A percentile compares a stretch with the other conserved stretches of the same genome.
These are phyloP conservation scores for Lacerta bilineata DNA, from an alignment of 2,797 vertebrate genomes.

Conservation along the genomic window DNA sequence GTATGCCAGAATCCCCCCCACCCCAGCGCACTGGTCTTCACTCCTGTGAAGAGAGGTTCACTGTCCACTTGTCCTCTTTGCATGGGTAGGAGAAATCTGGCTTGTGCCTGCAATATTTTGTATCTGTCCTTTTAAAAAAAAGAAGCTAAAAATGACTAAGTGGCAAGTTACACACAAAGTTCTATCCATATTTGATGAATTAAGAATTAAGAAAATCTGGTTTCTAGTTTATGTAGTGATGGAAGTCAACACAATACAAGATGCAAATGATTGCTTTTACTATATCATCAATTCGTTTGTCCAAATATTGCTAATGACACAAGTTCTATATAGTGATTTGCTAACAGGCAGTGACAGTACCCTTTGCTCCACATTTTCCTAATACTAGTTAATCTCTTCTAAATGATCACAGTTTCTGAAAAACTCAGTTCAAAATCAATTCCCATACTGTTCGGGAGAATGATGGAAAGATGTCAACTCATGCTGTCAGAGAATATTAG, in stretches of 20 bases:
- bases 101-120: background rate
- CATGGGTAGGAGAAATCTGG: no score
- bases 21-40: background rate
- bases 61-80: background rate
- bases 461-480: background rate
- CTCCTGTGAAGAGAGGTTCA: background rate
- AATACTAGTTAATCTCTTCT: background rate
- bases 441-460: background rate
- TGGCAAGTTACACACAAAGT: background rate
- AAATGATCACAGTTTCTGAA: background rate
- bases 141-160: background rate
- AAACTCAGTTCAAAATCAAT: background rate
- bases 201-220: background rate
- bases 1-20: background rate
- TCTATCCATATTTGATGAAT: background rate
- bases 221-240: background rate
- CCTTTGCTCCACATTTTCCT: background rate
- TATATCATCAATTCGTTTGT: background rate
- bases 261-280: background rate
- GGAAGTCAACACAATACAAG: background rate
- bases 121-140: background rate
- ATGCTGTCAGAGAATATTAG: background rate
- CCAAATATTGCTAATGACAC: background rate
- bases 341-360: background rate
- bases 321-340: background rate